Evolutionary conservation across 2,797 vertebrate species (phyloP), one percentile per base, ranked within the genome.

Genomic region (Dallia pectoralis): DNA sequence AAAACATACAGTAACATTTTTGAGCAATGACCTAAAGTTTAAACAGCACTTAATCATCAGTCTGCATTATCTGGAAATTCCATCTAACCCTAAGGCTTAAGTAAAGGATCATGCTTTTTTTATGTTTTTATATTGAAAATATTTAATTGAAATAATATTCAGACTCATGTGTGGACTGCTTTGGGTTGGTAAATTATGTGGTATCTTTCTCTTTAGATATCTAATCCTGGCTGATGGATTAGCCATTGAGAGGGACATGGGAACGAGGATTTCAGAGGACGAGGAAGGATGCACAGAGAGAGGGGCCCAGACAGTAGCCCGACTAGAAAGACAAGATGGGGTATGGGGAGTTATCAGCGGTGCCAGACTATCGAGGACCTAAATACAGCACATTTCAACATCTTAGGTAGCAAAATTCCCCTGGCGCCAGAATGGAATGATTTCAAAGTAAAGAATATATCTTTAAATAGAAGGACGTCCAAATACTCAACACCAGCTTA

Each of bases 361-460:
- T 64, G 49, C 49, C 16, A 56, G 77, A 67, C 74, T 79, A 73
- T 73, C 77, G 51, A 59, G 49, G 3, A 22, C 48, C 68, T 48
- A 73, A 73, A 79, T 73, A 36, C 49, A 75, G 66, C 77, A 75
- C 77, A 79, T 79, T 79, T 76, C 59, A 49, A 64, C 29, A n/a
- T 14, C 44, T 61, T 61, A 66, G 36, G 29, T 25, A 1, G 22
- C 40, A 65, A 44, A 67, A 61, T 16, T 56, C 29, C 69, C 64
- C 29, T 11, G 53, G 70, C 29, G 59, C 65, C 68, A 67, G 66
- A 30, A 71, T 67, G 67, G 51, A 16, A 44, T 4, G 69, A 62
- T 59, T 61, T 79, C 70, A 75, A 75, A 75, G 56, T 25, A 47
- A 27, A 27, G 66, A 16, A 29, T 68, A 44, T 67, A 14, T 9